Evolutionary conservation across 2,797 vertebrate species (phyloP), one percentile per base, ranked within the genome.

Genomic region (Steatocranus sp.): DNA sequence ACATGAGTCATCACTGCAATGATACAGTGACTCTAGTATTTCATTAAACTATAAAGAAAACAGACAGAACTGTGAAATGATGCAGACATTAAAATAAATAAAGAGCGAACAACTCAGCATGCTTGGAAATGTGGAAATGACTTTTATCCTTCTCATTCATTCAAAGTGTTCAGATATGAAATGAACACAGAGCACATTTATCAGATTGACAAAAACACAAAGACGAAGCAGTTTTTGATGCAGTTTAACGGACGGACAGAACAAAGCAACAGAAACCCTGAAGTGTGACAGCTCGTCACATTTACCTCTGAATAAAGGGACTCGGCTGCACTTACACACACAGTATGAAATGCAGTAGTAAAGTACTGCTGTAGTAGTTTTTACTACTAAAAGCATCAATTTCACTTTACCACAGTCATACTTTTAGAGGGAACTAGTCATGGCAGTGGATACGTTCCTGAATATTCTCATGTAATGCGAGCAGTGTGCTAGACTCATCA

Each of bases 401-500:
- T 25, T 68, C 38, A 27, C 36, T 27, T 43, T 6, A 43, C 38
- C 14, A 25, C 36, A 3, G 23, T 17, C 36, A 17, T 7, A 68
- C 38, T 17, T 46, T 27, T 11, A 25, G 23, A 46, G 41, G 66
- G 38, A 70, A 1, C 38, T 5, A 38, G n/a, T 63, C 8, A 27
- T 5, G 9, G 58, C 14, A 15, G 34, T 3, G 50, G 76, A 90
- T n/a, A 27, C 34, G 38, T 54, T 36, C n/a, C 23, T 32, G 17
- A 43, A 75, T 43, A 48, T 75, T 87, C 74, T 58, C 80, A 79
- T 46, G 87, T 82, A 91, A 89, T 1, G 53, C 3, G 49, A 88
- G 68, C 50, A 38, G 66, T 25, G 83, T 78, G 88, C 27, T 25
- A 73, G 51, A 83, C 48, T 5, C 73, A 80, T 87, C 68, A 48